Conservation (phyloP, 2,113 vertebrate species). For the Chrysochloris asiatica region DNA sequence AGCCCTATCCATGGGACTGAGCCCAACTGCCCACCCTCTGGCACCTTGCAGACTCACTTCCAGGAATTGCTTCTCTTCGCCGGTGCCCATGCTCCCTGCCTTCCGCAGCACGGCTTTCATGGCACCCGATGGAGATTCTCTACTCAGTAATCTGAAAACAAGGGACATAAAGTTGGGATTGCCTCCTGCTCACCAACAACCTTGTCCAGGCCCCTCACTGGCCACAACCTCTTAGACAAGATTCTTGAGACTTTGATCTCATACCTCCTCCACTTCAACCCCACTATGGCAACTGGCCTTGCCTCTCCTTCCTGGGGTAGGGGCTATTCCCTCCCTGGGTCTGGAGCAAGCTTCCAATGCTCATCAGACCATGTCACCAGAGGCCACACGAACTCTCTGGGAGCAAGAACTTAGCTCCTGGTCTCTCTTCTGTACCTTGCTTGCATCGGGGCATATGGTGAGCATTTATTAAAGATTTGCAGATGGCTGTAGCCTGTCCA, state of each 20-base stretch:
- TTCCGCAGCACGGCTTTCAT: conserved; percentile 95
- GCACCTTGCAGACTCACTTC: conserved; percentile 85
- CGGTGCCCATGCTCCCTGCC: conserved; percentile 82
- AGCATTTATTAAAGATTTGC: too few relatives aligned
- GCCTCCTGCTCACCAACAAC: neutral
- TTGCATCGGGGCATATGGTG: neutral
- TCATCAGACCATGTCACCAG: neutral
- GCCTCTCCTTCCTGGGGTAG: neutral
- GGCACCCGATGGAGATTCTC: conserved; percentile 92
- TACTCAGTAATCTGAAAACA: conserved; percentile 89
- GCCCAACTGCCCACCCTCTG: neutral
- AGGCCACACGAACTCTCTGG: neutral
- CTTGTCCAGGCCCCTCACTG: neutral
- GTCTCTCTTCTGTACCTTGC: neutral
- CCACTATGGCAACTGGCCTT: neutral
- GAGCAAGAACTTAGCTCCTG: neutral
- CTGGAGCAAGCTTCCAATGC: neutral
- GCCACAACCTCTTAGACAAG: neutral
- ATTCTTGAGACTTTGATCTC: neutral
- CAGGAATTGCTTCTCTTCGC: conserved; percentile 94
- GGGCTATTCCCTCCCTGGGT: neutral
- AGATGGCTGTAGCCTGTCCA: neutral
- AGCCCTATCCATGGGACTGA: neutral
- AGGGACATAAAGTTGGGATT: neutral
- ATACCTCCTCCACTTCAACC: neutral